Evolutionary conservation across 2,888 invertebrate genomes (phyloP).

Genomic region (Andrena bicolor): DNA sequence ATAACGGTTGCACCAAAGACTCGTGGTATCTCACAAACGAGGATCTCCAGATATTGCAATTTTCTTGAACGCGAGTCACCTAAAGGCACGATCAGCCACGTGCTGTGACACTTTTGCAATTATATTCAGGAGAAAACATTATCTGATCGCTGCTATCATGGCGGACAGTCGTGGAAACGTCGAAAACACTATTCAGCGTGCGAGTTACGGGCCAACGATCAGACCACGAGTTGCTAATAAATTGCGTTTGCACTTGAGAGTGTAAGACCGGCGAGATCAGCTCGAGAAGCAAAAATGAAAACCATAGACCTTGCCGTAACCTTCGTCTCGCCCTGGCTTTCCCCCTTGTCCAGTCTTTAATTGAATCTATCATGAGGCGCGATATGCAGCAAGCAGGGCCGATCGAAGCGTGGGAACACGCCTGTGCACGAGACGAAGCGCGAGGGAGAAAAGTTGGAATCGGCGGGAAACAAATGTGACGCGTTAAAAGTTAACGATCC

Average conservation of each 20-base stretch:
- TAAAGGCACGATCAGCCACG: too few species aligned
- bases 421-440: conserved; percentile 15
- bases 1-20: too few species aligned
- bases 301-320: conserved; percentile 60
- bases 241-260: conserved; percentile 31
- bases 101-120: too few species aligned
- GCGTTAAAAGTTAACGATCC: neutral
- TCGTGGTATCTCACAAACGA: too few species aligned
- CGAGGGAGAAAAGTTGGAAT: conserved; percentile 41
- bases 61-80: neutral
- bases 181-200: conserved; percentile 2
- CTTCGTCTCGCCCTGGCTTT: conserved; percentile 55
- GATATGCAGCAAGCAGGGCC: conserved; percentile 38
- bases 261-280: conserved; percentile 5
- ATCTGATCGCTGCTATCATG: too few species aligned
- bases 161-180: neutral
- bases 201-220: conserved; percentile 34
- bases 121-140: too few species aligned
- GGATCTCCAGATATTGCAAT: too few species aligned
- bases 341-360: conserved; percentile 64
- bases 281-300: conserved; percentile 41
- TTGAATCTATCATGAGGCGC: conserved; percentile 48
- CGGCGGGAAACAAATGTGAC: conserved; percentile 4
- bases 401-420: conserved; percentile 62
- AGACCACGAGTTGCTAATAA: conserved; percentile 29